phyloP scores from a whole-genome alignment of 2,888 invertebrate genomes.

The Euphydryas editha region DNA sequence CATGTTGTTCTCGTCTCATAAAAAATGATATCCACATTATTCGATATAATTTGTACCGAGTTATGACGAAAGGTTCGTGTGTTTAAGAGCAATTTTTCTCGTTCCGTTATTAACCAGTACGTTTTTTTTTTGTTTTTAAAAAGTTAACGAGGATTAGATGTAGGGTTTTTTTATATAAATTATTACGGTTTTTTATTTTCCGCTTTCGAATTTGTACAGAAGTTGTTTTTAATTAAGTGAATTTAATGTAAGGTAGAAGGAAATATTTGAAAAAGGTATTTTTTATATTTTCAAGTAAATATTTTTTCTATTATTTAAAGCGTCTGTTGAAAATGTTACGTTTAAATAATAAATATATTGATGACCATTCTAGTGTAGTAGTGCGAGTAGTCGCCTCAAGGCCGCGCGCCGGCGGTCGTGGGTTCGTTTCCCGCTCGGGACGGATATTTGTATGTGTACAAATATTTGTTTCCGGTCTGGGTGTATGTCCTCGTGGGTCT shows the following conservation, averaged over 20 bases:
- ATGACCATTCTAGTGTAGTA: no score
- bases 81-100: constrained; percentile 72
- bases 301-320: no score
- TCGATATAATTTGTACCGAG: constrained; percentile 76
- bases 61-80: constrained; percentile 77
- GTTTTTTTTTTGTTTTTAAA: constrained; percentile 53
- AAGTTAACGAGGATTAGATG: constrained; percentile 41
- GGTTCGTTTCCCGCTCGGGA: no score
- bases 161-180: constrained; percentile 29
- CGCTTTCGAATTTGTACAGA: constrained; percentile 20
- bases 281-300: constrained; percentile 3
- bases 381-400: no score
- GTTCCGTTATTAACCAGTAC: constrained; percentile 74
- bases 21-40: constrained; percentile 80
- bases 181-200: no score
- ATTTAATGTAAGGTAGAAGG: constrained; percentile 1
- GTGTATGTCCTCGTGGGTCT: no score
- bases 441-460: no score
- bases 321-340: not conserved
- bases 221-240: constrained; percentile 22
- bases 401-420: no score
- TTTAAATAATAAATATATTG: not conserved
- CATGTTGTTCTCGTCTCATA: constrained; percentile 70
- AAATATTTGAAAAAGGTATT: not conserved
- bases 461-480: no score